Conservation (phyloP, 2,113 vertebrate genomes). For the Ornithorhynchus anatinus region DNA sequence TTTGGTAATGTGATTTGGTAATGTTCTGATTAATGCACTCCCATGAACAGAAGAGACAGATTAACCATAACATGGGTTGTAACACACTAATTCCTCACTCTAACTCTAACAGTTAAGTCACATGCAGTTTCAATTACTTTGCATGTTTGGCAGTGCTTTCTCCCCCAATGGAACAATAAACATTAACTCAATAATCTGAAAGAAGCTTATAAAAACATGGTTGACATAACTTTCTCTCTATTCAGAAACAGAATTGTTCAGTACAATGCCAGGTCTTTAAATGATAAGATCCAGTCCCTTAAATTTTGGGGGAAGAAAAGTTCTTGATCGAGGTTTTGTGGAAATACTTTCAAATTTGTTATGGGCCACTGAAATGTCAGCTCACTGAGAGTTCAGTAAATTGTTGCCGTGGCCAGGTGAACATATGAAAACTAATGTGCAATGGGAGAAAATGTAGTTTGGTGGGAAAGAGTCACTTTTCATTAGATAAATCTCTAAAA, state of each 20-base stretch:
- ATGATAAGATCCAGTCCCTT: not conserved
- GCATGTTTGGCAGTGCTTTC: slow-evolving; percentile 53
- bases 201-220: slow-evolving; percentile 57
- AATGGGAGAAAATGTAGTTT: not conserved
- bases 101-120: slow-evolving; percentile 44
- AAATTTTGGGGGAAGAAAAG: slow-evolving; percentile 15
- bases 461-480: not conserved
- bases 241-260: slow-evolving; percentile 7
- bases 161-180: slow-evolving; percentile 54
- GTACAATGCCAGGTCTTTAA: slow-evolving; percentile 26
- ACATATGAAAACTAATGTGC: not conserved
- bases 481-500: slow-evolving; percentile 7
- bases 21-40: slow-evolving; percentile 52
- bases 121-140: slow-evolving; percentile 62
- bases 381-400: slow-evolving; percentile 30
- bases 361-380: slow-evolving; percentile 19
- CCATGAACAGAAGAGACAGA: slow-evolving; percentile 55
- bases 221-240: slow-evolving; percentile 39
- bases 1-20: slow-evolving; percentile 54
- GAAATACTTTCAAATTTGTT: slow-evolving; percentile 44
- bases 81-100: slow-evolving; percentile 28
- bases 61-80: slow-evolving; percentile 39
- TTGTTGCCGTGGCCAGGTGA: slow-evolving; percentile 27
- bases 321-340: slow-evolving; percentile 2
- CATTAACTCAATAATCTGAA: slow-evolving; percentile 53